phyloP scores from a whole-genome alignment of 2,113 vertebrate species.

The western clawed frog (Xenopus tropicalis) region UCB_Xtro_10.0 CM004452.2:40278001-40278500 shows the following conservation, averaged over 20 bases:
- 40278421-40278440: constrained; percentile 2
- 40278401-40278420: constrained; percentile 47
- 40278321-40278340: constrained; percentile 75
- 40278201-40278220: not conserved
- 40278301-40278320: constrained; percentile 73
- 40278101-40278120: too few species aligned
- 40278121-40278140: too few species aligned
- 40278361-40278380: constrained; percentile 61
- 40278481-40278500: constrained; percentile 36
- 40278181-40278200: not conserved
- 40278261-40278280: constrained; percentile 28
- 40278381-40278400: constrained; percentile 61
- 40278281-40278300: constrained; percentile 52
- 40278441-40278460: constrained; percentile 46
- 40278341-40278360: constrained; percentile 65
- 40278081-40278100: too few species aligned
- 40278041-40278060: too few species aligned
- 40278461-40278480: constrained; percentile 34
- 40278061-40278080: too few species aligned
- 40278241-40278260: not conserved
- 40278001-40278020: too few species aligned
- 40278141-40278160: too few species aligned
- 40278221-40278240: not conserved
- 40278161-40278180: too few species aligned
- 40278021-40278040: too few species aligned